A percentile compares a stretch with the other conserved stretches of the same genome.
These are phyloP conservation scores for Meriones unguiculatus DNA, from an alignment of 2,113 vertebrate genomes.

Conservation along the genomic window DNA sequence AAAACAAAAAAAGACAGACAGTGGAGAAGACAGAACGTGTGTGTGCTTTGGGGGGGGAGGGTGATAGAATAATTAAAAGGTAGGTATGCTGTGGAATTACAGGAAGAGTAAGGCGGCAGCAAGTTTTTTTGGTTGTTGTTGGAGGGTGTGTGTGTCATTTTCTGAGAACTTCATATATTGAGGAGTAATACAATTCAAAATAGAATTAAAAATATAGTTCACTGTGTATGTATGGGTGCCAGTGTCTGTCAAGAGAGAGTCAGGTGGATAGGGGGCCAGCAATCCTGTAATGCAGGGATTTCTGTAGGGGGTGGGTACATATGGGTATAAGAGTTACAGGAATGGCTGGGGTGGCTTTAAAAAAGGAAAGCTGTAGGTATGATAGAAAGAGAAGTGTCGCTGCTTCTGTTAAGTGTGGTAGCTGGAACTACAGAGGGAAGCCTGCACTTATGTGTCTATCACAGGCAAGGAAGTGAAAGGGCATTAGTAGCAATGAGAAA, in stretches of 20 bases:
- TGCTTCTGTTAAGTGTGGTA: not conserved
- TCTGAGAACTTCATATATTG: slow-evolving; percentile 55
- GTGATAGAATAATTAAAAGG: not conserved
- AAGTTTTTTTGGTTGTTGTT: not conserved
- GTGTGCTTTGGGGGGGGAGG: not conserved
- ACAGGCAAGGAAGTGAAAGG: not conserved
- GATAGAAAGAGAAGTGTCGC: not conserved
- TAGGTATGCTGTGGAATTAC: slow-evolving; percentile 37
- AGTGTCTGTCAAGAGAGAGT: not conserved
- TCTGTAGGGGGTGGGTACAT: not conserved
- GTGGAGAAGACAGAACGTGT: slow-evolving; percentile 43
- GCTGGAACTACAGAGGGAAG: slow-evolving; percentile 3
- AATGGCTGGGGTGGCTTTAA: not conserved
- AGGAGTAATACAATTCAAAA: slow-evolving; percentile 58
- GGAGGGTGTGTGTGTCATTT: not conserved
- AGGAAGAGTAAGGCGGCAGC: slow-evolving; percentile 24
- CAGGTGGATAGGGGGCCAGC: slow-evolving; percentile 14
- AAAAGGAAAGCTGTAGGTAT: not conserved
- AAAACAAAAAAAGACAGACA: slow-evolving; percentile 39
- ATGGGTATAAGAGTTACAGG: not conserved
- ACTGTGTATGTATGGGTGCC: not conserved
- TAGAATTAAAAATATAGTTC: slow-evolving; percentile 41
- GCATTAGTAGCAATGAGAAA: not conserved
- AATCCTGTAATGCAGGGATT: not conserved
- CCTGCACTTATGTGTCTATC: not conserved